Percentiles rank a stretch among this genome's conserved stretches.
phyloP scores from a whole-genome alignment of 2,888 invertebrate genomes.

The Pyrrhia umbra region DNA sequence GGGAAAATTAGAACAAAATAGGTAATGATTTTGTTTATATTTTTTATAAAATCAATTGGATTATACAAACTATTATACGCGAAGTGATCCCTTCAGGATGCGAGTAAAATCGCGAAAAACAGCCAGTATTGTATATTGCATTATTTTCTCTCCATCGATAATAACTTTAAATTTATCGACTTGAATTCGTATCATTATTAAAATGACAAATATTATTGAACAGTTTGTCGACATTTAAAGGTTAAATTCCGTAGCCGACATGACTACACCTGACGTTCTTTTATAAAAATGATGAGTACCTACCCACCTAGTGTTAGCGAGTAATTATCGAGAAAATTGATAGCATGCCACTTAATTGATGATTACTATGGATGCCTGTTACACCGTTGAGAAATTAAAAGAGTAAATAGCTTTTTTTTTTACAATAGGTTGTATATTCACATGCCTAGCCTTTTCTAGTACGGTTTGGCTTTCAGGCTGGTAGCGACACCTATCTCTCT shows the following conservation, averaged over 20 bases:
- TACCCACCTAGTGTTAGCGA: not conserved
- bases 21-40: no score
- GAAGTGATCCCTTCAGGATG: no score
- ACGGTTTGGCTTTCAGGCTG: no score
- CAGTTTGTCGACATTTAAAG: slow-evolving; percentile 43
- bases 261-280: slow-evolving; percentile 29
- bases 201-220: not conserved
- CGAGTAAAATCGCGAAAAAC: no score
- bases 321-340: slow-evolving; percentile 40
- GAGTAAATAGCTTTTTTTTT: not conserved
- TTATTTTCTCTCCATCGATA: no score
- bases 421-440: no score
- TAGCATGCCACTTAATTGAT: slow-evolving; percentile 22
- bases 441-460: no score
- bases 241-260: slow-evolving; percentile 38
- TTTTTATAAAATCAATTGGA: no score
- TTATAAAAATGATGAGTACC: slow-evolving; percentile 4
- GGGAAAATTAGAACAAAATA: no score
- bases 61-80: no score
- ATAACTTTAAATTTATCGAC: not conserved
- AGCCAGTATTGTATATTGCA: no score
- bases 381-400: slow-evolving; percentile 12
- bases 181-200: not conserved
- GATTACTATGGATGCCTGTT: slow-evolving; percentile 10
- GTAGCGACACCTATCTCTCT: no score